Conservation (phyloP, 2,113 vertebrate genomes). For the Hystrix brachyura region DNA sequence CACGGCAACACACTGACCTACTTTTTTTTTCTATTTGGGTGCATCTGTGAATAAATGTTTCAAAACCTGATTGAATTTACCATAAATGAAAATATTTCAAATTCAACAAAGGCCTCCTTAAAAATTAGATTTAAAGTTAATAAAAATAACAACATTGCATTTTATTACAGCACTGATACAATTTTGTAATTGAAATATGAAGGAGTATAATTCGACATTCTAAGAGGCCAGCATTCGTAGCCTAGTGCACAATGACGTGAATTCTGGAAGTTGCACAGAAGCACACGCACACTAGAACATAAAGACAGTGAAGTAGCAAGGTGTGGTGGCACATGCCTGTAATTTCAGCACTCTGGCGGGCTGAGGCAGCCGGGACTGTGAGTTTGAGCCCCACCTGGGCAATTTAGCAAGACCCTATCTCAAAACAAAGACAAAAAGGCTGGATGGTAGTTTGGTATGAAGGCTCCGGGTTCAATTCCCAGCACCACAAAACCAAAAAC, state of each 20-base stretch:
- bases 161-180: background rate
- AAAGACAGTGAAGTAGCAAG: background rate
- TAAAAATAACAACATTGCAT: background rate
- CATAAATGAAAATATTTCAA: constrained; percentile 40
- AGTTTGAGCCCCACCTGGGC: background rate
- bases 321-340: background rate
- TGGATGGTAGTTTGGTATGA: background rate
- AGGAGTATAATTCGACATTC: background rate
- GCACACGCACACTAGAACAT: rapidly evolving
- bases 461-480: background rate
- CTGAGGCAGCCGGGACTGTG: background rate
- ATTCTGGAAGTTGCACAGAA: background rate
- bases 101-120: constrained; percentile 51
- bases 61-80: constrained; percentile 26
- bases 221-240: background rate
- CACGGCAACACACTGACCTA: constrained; percentile 32
- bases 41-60: constrained; percentile 49
- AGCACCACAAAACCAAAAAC: background rate
- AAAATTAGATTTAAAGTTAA: constrained; percentile 57
- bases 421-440: background rate
- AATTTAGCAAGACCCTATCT: background rate
- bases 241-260: background rate
- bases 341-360: background rate
- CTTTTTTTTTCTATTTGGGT: constrained; percentile 45
- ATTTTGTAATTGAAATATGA: background rate